Evolutionary conservation across 2,113 vertebrate genomes (phyloP).

Genomic region (Nestor notabilis): DNA sequence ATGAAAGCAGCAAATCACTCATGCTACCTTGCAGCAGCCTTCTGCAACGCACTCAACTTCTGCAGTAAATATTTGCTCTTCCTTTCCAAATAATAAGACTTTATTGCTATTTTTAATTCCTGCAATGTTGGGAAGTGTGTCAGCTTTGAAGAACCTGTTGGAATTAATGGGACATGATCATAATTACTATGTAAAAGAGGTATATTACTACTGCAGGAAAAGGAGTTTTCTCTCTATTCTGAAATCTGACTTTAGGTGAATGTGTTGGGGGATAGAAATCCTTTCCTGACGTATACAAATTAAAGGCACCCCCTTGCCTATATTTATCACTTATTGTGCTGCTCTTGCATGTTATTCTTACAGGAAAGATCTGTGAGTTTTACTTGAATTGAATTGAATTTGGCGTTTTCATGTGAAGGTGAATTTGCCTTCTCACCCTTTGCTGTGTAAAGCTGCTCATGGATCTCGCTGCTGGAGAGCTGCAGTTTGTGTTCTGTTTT

Average conservation of each 20-base stretch:
- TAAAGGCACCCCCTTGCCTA: background rate
- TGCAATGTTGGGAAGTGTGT: background rate
- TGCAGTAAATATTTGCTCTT: constrained; percentile 21
- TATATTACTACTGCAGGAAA: background rate
- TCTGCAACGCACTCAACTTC: background rate
- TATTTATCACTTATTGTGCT: fast-evolving
- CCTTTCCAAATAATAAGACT: background rate
- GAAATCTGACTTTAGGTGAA: background rate
- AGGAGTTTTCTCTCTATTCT: background rate
- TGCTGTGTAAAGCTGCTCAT: background rate
- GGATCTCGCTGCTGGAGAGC: background rate
- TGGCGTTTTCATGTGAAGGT: background rate
- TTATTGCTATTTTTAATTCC: background rate
- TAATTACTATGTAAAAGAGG: background rate
- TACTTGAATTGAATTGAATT: background rate
- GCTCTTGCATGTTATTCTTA: background rate
- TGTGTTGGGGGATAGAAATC: background rate
- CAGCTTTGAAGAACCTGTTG: background rate
- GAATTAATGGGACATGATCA: background rate
- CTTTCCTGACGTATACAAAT: background rate
- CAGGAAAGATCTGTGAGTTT: background rate
- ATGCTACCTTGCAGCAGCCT: constrained; percentile 15
- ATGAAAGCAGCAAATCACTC: constrained; percentile 65
- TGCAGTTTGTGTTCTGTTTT: background rate
- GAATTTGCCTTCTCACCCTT: background rate